Evolutionary conservation across 1,140 invertebrate species (phyloP).

Genomic region (Magallana ariakensis): DNA sequence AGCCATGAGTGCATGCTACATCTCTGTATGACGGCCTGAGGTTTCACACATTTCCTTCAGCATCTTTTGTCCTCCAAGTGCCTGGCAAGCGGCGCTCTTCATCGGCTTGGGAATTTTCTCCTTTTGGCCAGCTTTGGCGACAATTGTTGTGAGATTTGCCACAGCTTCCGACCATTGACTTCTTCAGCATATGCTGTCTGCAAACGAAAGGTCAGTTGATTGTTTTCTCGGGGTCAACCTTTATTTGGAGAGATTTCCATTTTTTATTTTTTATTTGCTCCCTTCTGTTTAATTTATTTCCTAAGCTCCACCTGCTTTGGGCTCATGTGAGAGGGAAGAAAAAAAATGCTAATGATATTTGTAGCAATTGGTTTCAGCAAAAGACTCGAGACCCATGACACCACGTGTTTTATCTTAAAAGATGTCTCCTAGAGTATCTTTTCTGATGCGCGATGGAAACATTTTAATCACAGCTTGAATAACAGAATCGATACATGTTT

Average conservation of each 20-base stretch:
- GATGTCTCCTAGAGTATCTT: conserved; percentile 3
- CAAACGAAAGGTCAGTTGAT: not conserved
- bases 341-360: not conserved
- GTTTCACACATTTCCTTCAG: conserved; percentile 1
- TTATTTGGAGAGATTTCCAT: not conserved
- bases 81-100: not conserved
- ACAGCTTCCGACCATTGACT: not conserved
- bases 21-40: not conserved
- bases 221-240: conserved; percentile 26
- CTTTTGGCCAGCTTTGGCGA: not conserved
- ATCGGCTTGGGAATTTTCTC: not conserved
- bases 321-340: not conserved
- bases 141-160: conserved; percentile 9
- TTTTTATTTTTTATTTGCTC: not conserved
- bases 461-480: not conserved
- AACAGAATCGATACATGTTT: conserved; percentile 16
- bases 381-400: not conserved
- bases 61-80: conserved; percentile 11
- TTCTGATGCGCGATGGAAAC: not conserved
- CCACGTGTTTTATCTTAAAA: not conserved
- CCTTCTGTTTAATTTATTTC: conserved; percentile 1
- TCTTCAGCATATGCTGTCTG: conserved; percentile 20
- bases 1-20: not conserved
- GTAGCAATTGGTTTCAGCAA: not conserved
- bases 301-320: not conserved